Base-by-base conservation (phyloP, 2,888 invertebrate genomes). In the Cephalotes varians region DNA sequence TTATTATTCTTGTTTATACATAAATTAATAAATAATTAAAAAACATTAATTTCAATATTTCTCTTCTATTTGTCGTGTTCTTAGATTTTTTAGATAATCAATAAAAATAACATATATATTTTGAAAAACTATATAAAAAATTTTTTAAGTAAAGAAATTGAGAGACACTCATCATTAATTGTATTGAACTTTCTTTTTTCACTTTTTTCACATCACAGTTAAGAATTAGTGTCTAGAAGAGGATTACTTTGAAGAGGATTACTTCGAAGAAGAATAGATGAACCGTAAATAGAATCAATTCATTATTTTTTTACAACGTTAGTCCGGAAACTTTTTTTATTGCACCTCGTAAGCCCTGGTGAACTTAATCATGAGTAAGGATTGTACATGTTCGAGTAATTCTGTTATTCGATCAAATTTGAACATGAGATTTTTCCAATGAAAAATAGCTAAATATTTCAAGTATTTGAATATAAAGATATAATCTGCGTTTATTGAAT, bases 281-380 rank as follows among this genome's bases (percentile, higher is more conserved):
- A n/a, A 54, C 51, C 2, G 21, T 25, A n/a, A 60, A 40, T 44
- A 60, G n/a, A 15, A 60, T 60, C 44, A 73, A 15, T 31, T 15
- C 44, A 37, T 40, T 73, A 60, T 28, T 60, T 44, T 64, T 60
- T 73, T 12, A 44, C 28, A 44, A 18, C 25, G 25, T 21, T 37
- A 58, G 58, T 60, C 21, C 40, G 28, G n/a, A 60, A 73, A 73
- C 34, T 60, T 60, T 56, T n/a, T 60, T 60, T 60, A 73, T 60
- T 34, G 60, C 15, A 25, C 7, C 49, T 69, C 21, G 31, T 34
- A 51, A 69, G 28, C 28, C 7, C 9, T 28, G 49, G 9, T 65
- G n/a, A 49, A 64, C 10, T 62, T 34, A 25, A 60, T 7, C 15
- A 18, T 25, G 34, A 34, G 7, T 9, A 64, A 12, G 25, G 37